A percentile compares a stretch with the other conserved stretches of the same genome.
phyloP scores from a whole-genome alignment of 2,113 vertebrate genomes.

The Prionailurus bengalensis region DNA sequence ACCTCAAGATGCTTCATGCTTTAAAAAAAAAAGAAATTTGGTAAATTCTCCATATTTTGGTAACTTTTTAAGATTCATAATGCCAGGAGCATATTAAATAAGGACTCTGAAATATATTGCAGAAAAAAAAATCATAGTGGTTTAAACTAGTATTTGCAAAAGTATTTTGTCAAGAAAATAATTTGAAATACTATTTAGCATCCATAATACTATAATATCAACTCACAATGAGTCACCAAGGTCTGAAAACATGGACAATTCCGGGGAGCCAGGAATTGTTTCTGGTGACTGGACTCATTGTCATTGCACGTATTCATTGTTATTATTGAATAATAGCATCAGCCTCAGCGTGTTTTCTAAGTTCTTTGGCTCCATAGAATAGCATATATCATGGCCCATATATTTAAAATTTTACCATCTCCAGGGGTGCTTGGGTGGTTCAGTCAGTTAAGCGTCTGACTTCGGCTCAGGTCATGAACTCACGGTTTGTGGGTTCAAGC shows the following conservation, averaged over 20 bases:
- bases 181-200: not conserved
- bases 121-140: not conserved
- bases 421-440: not conserved
- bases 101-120: not conserved
- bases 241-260: not conserved
- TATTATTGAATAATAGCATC: not conserved
- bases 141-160: not conserved
- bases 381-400: not conserved
- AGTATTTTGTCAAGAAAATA: conserved; percentile 46
- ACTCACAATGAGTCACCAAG: conserved; percentile 27
- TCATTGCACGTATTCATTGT: not conserved
- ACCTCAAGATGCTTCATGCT: not conserved
- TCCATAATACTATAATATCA: not conserved
- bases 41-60: not conserved
- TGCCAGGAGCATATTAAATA: not conserved
- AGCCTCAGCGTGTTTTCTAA: not conserved
- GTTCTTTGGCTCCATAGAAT: not conserved
- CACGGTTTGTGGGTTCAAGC: not conserved
- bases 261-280: not conserved
- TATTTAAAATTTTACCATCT: not conserved
- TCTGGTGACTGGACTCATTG: not conserved
- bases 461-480: not conserved
- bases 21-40: conserved; percentile 4
- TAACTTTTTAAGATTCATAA: not conserved
- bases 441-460: not conserved